Base-by-base conservation (phyloP, 2,113 vertebrate species). In the Pongo pygmaeus region DNA sequence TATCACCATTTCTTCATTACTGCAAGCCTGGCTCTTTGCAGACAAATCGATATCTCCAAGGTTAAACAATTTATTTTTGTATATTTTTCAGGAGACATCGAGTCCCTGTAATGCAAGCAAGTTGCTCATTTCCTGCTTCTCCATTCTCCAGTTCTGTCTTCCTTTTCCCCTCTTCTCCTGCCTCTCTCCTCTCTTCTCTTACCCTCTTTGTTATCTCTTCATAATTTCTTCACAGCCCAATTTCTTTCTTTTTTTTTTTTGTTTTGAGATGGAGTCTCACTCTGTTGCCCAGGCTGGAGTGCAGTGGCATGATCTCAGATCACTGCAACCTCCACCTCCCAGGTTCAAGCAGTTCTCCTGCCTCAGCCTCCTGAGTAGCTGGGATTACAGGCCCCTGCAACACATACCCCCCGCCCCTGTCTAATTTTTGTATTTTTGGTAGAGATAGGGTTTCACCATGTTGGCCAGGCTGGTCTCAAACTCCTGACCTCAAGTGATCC, bases 341-440 rank as follows among this genome's bases (percentile, higher is more conserved):
- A 2, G 61, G 61, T 64, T 64, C 27, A 64, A 14, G 27, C 2
- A 13, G 14, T 30, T 64, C 61, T 64, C 61, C 27, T 14, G 27
- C 2, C 27, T 64, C 27, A 64, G 61, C 27, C 61, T 64, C 27
- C 61, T 2, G 12, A 32, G 61, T 32, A 30, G 27, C 61, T 64
- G 61, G 61, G 61, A 64, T 14, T 30, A 30, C 27, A 64, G 27
- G 12, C 61, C 1, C 61, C 27, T 13, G 5, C 61, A 12, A 64
- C 61, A 6, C 5, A 1, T 1, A 4, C 12, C 12, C 0, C 61
- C 6, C 0, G 2, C 3, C 4, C 2, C 27, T 0, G 0, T 12
- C 61, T 64, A 64, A 64, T 64, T 12, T 64, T 64, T 64, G 5
- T 64, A 30, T 30, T 64, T 64, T 64, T 3, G 27, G 27, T 30